Evolutionary conservation across 2,888 invertebrate genomes (phyloP).

Genomic region (Andrena minutula): DNA sequence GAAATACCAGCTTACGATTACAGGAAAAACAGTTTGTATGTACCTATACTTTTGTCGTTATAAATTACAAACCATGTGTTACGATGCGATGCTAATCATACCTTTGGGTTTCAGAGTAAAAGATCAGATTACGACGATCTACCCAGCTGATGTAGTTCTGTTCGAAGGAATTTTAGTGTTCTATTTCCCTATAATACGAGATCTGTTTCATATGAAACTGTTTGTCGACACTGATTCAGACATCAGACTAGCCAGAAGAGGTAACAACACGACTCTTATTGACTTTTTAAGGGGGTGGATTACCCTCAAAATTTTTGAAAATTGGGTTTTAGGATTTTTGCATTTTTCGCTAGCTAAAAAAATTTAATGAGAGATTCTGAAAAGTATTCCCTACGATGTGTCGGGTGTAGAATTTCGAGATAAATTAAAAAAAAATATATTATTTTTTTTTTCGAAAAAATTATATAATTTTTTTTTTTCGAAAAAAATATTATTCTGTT

Average conservation of each 20-base stretch:
- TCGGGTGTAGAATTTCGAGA: no score
- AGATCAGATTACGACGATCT: constrained; percentile 91
- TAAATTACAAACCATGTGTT: neutral
- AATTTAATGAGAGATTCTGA: no score
- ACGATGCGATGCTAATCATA: neutral
- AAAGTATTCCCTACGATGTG: no score
- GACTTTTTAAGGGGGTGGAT: no score
- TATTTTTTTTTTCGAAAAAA: no score
- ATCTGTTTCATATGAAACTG: constrained; percentile 99
- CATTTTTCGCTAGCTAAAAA: no score
- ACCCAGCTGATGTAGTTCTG: constrained; percentile 98
- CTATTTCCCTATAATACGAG: constrained; percentile 97
- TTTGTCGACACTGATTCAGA: constrained; percentile 99
- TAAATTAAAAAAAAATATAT: no score
- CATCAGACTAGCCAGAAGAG: constrained; percentile 97
- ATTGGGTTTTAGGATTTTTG: no score
- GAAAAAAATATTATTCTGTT: no score
- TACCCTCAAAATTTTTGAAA: no score
- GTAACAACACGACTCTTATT: constrained; percentile 85
- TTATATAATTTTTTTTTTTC: no score
- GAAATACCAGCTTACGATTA: constrained; percentile 98
- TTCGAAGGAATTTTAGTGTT: constrained; percentile 99
- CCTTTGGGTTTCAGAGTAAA: constrained; percentile 77
- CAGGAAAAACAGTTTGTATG: constrained; percentile 94
- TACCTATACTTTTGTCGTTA: constrained; percentile 50